Evolutionary conservation across 1,140 invertebrate species (phyloP).

Genomic region (Venturia canescens): DNA sequence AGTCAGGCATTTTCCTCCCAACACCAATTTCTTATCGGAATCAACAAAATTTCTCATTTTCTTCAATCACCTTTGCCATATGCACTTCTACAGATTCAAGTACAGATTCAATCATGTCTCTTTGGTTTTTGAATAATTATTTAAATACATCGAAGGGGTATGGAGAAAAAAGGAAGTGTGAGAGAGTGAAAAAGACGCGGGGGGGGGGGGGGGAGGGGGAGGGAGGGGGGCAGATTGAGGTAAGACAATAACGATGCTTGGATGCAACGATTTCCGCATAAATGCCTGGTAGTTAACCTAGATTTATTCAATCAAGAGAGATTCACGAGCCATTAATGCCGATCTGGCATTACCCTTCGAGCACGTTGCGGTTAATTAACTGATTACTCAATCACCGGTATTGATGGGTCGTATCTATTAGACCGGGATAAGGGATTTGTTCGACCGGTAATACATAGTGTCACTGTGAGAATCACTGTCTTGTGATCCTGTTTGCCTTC

Average conservation of each 20-base stretch:
- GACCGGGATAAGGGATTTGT: conserved; percentile 7
- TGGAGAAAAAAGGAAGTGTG: too few relatives aligned
- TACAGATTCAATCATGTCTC: too few relatives aligned
- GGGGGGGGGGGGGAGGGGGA: too few relatives aligned
- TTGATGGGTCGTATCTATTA: conserved; percentile 46
- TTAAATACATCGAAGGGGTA: too few relatives aligned
- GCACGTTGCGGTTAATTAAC: conserved; percentile 57
- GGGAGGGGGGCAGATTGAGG: neutral
- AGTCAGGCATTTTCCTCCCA: neutral
- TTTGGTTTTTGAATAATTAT: too few relatives aligned
- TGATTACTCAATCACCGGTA: conserved; percentile 58
- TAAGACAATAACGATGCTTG: neutral
- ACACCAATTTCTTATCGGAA: too few relatives aligned
- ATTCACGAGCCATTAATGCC: conserved; percentile 60
- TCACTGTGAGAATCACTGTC: neutral
- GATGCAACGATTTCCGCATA: neutral
- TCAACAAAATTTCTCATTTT: too few relatives aligned
- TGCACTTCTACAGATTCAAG: too few relatives aligned
- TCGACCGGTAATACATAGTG: neutral
- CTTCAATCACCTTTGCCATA: too few relatives aligned
- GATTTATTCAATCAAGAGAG: conserved; percentile 32
- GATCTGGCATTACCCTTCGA: conserved; percentile 41
- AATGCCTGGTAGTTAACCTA: neutral
- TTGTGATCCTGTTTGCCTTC: neutral
- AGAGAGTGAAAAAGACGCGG: too few relatives aligned